Evolutionary conservation across 1,140 invertebrate genomes (phyloP).

Genomic region (Acyrthosiphon pisum): DNA sequence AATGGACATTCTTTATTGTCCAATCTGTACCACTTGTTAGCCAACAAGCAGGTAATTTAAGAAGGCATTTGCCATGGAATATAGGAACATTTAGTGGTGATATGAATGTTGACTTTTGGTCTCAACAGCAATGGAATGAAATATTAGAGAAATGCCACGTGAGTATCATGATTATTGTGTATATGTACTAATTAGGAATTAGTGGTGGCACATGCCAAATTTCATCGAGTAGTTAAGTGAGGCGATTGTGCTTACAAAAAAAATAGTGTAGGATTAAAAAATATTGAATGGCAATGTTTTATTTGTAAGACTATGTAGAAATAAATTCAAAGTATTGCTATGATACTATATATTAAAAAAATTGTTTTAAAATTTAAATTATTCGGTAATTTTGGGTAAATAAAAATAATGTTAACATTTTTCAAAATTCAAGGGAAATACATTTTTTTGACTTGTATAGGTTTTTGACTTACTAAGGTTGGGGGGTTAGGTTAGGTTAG

Average conservation of each 20-base stretch:
- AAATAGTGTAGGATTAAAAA: neutral
- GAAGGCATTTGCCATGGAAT: conserved; percentile 67
- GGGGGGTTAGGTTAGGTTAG: too few relatives aligned
- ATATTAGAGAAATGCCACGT: conserved; percentile 73
- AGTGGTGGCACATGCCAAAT: neutral
- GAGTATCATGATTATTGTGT: conserved; percentile 53
- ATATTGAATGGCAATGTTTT: neutral
- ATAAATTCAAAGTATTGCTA: neutral
- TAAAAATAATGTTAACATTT: too few relatives aligned
- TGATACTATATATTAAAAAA: neutral
- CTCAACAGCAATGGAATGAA: conserved; percentile 69
- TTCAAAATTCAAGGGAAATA: too few relatives aligned
- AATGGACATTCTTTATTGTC: conserved; percentile 77
- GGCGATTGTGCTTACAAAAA: too few relatives aligned
- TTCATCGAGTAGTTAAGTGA: neutral
- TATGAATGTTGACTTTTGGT: conserved; percentile 75
- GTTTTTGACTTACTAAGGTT: too few relatives aligned
- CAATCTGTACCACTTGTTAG: conserved; percentile 81
- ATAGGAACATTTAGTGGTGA: conserved; percentile 68
- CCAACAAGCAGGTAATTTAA: conserved; percentile 78
- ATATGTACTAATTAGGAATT: neutral
- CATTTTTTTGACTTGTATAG: too few relatives aligned
- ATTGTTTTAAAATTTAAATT: too few relatives aligned
- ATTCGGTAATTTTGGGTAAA: too few relatives aligned
- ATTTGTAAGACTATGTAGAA: neutral